Percentiles rank a stretch among this genome's conserved stretches.
These are phyloP conservation scores for Halyomorpha halys DNA, from an alignment of 1,140 invertebrate species.

Conservation along the genomic window DNA sequence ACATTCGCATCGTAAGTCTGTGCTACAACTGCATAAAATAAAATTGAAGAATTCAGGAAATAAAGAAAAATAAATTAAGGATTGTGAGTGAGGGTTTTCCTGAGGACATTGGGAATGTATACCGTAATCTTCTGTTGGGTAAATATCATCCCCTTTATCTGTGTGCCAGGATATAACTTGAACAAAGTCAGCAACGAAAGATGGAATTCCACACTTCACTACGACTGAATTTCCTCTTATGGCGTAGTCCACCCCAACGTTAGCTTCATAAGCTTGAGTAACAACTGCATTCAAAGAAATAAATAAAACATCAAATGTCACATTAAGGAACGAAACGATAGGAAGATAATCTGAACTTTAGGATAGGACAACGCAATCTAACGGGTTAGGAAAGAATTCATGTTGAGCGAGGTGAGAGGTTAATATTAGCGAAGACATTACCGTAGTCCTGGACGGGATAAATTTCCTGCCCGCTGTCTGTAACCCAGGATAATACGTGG, in stretches of 20 bases:
- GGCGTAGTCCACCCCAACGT: slow-evolving; percentile 82
- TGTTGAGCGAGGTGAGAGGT: too few species aligned
- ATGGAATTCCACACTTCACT: slow-evolving; percentile 82
- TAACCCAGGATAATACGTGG: slow-evolving; percentile 67
- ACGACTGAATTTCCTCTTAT: slow-evolving; percentile 83
- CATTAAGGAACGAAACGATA: too few species aligned
- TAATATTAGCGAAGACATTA: slow-evolving; percentile 52
- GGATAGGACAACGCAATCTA: too few species aligned
- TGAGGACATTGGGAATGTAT: background rate
- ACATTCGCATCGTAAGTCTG: slow-evolving; percentile 83
- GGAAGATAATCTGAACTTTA: too few species aligned
- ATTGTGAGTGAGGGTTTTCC: slow-evolving; percentile 16
- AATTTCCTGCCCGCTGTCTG: slow-evolving; percentile 32
- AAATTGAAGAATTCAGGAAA: background rate
- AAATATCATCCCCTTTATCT: slow-evolving; percentile 40
- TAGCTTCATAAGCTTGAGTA: slow-evolving; percentile 72
- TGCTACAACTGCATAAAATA: slow-evolving; percentile 57
- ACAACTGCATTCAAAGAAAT: slow-evolving; percentile 51
- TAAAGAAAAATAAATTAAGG: background rate
- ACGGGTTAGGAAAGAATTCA: too few species aligned
- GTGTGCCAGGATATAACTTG: slow-evolving; percentile 81
- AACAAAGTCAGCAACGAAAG: slow-evolving; percentile 59
- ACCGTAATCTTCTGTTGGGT: slow-evolving; percentile 39
- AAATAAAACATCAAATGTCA: too few species aligned
- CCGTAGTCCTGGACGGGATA: slow-evolving; percentile 49